Base-by-base conservation (phyloP, 2,113 vertebrate species). In the Ceyx melanurus region DNA sequence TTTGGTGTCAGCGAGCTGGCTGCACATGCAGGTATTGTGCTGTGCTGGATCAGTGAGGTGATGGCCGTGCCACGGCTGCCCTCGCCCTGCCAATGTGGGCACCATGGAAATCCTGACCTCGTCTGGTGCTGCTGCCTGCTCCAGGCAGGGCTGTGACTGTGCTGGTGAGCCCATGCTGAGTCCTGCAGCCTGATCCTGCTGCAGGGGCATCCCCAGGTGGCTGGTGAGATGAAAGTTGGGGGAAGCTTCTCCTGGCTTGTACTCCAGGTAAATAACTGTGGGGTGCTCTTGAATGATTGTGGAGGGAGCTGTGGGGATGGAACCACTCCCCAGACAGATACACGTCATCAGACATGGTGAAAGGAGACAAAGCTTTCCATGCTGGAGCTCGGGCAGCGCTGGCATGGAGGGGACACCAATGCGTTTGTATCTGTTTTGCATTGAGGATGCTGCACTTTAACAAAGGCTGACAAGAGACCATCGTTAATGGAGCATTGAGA, bases 41-140 rank as follows among this genome's bases (percentile, higher is more conserved):
- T 5, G 4, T 4, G 1, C 23, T 58, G 37, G 37, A 9, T 26
- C 35, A 40, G 51, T 37, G 8, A 21, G 21, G 20, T 21, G 25
- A 35, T 1, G 5, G 61, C 28, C 15, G 5, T 26, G 46, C 20
- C 29, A 2, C 1, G 0, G 58, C 10, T 50, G 42, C 33, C 15
- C 29, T 35, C 1, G 2, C 26, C 18, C 57, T 15, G 19, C 42
- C 31, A 28, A 42, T 7, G 1, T 43, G n/a, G 54, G 37, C 33
- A 13, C 2, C 23, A 31, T 5, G 29, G 17, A 11, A 10, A 35
- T 9, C n/a, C 19, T 31, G 42, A 50, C 57, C 65, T 43, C 0
- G 1, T 42, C 64, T 2, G 37, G 37, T 1, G 33, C 54, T 25
- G 62, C 51, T 11, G 66, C 43, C 22, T 3, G 0, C 43, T 50